phyloP scores from a whole-genome alignment of 2,113 vertebrate genomes.

The Brevimyrus niger region DNA sequence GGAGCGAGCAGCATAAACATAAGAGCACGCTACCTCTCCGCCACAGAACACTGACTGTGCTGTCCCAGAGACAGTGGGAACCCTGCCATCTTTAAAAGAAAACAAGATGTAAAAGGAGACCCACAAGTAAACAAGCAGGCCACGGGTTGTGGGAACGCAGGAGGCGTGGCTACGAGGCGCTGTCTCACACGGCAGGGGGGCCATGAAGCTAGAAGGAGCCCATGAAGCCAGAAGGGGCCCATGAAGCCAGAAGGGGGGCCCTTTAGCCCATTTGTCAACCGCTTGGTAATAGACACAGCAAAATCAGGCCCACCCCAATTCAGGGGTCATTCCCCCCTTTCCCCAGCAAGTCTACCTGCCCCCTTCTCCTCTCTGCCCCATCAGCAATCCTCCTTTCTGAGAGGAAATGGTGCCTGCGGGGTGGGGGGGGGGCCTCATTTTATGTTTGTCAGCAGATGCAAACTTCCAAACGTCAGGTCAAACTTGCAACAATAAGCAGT shows the following conservation, averaged over 20 bases:
- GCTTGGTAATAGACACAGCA: not conserved
- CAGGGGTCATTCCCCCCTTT: not conserved
- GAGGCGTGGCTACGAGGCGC: not conserved
- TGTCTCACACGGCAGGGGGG: not conserved
- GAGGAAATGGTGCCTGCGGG: not conserved
- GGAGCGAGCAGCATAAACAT: not conserved
- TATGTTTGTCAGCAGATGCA: conserved; percentile 26
- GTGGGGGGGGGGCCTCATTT: not conserved
- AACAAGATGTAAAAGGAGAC: not conserved
- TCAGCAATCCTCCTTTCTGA: not conserved
- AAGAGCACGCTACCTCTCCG: not conserved
- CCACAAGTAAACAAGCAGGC: not conserved
- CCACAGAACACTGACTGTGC: not conserved
- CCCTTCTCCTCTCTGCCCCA: conserved; percentile 28
- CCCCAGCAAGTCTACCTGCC: not conserved
- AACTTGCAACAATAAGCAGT: conserved; percentile 25
- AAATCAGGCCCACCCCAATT: not conserved
- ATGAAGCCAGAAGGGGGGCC: no score
- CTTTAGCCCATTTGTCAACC: not conserved
- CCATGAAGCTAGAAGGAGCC: conserved; percentile 22
- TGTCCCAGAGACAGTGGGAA: not conserved
- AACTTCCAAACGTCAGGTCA: conserved; percentile 17
- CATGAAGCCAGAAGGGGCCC: conserved; percentile 23
- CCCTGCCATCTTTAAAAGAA: not conserved
- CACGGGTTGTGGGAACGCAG: not conserved